Percentiles rank a stretch among this genome's conserved stretches.
These are phyloP conservation scores for Dynastes hyllus DNA, from an alignment of 2,888 invertebrate genomes.

Conservation along the genomic window DNA sequence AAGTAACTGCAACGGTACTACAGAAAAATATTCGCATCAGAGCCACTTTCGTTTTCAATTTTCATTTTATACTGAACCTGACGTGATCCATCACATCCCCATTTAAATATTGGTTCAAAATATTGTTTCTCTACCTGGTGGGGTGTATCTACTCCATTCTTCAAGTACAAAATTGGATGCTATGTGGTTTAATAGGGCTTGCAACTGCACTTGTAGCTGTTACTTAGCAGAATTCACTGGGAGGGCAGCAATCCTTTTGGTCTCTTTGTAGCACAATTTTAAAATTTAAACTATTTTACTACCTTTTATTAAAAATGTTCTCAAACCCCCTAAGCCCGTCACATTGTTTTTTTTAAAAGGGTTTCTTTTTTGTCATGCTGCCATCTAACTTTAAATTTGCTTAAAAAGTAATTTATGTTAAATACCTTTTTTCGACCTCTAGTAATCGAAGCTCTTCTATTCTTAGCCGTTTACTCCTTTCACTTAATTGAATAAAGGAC, in stretches of 20 bases:
- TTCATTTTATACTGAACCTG: too few relatives aligned
- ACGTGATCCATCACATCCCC: slow-evolving; percentile 52
- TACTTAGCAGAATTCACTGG: slow-evolving; percentile 44
- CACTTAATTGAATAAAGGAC: neutral
- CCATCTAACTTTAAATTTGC: too few relatives aligned
- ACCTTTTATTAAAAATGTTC: too few relatives aligned
- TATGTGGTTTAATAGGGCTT: slow-evolving; percentile 50
- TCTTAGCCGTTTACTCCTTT: too few relatives aligned
- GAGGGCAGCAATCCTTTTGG: slow-evolving; percentile 56
- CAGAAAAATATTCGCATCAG: slow-evolving; percentile 40
- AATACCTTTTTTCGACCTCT: too few relatives aligned
- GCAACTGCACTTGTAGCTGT: slow-evolving; percentile 53
- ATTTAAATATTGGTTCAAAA: slow-evolving; percentile 53
- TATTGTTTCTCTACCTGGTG: slow-evolving; percentile 45
- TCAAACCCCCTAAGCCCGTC: too few relatives aligned
- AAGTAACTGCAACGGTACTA: slow-evolving; percentile 17
- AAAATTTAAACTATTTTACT: too few relatives aligned
- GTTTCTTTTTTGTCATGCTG: too few relatives aligned
- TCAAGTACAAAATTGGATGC: neutral
- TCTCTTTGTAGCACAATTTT: slow-evolving; percentile 52
- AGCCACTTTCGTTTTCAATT: neutral
- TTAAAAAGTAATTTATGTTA: too few relatives aligned
- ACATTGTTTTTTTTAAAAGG: too few relatives aligned
- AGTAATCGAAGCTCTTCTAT: too few relatives aligned
- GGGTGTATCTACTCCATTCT: slow-evolving; percentile 12